A percentile compares a stretch with the other conserved stretches of the same genome.
Conservation (phyloP, 2,888 invertebrate species). For the Eupithecia inturbata region DNA sequence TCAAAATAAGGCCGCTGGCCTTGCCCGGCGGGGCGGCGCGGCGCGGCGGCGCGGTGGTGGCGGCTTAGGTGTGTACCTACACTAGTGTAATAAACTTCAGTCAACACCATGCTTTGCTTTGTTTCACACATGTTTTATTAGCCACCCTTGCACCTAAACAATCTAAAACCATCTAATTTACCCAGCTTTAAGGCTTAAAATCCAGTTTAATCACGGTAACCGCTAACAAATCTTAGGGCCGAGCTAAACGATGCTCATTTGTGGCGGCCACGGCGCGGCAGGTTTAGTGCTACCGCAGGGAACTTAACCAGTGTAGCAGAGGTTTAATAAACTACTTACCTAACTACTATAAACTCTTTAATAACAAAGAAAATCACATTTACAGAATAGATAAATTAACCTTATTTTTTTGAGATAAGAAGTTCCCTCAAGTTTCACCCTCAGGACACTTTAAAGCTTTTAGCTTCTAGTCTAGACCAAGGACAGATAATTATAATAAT, state of each 20-base stretch:
- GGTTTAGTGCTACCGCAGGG: constrained; percentile 50
- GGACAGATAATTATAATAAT: too few relatives aligned
- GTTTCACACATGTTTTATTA: background rate
- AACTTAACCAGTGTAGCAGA: background rate
- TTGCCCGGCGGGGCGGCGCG: too few relatives aligned
- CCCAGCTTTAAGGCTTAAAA: constrained; percentile 11
- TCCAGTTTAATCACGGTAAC: constrained; percentile 47
- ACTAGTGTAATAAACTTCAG: too few relatives aligned
- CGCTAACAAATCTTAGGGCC: constrained; percentile 48
- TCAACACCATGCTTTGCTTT: background rate
- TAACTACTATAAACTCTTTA: background rate
- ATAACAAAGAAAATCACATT: background rate
- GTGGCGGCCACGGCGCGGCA: constrained; percentile 54
- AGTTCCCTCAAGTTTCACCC: too few relatives aligned
- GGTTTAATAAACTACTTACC: background rate
- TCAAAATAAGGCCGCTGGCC: too few relatives aligned
- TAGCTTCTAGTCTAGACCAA: too few relatives aligned
- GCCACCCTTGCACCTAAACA: background rate
- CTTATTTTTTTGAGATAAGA: too few relatives aligned
- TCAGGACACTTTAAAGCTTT: too few relatives aligned
- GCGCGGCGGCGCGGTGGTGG: too few relatives aligned
- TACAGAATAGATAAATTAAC: too few relatives aligned
- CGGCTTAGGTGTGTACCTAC: too few relatives aligned
- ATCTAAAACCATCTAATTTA: background rate
- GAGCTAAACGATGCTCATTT: constrained; percentile 55